Base-by-base conservation (phyloP, 2,113 vertebrate species). In the Hystrix cristata region DNA sequence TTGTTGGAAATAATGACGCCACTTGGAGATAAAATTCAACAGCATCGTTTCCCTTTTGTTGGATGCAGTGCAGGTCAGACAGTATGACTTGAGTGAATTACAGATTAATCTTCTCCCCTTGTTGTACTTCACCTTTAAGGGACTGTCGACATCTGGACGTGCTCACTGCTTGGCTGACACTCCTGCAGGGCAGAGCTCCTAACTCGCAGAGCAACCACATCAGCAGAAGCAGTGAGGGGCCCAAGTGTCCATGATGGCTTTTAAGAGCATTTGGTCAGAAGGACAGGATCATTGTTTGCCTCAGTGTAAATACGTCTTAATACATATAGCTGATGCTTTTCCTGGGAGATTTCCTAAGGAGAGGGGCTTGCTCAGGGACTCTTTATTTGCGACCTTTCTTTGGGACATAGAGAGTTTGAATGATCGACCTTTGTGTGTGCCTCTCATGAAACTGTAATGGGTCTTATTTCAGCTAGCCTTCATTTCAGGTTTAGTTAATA, bases 41-140 rank as follows among this genome's bases (percentile, higher is more conserved):
- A 81, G 60, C 81, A 80, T 92, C 72, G 93, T 97, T 96, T 96
- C 95, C 95, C 96, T 95, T 93, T 53, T 84, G 80, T 95, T 97
- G 92, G 91, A 93, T 88, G 96, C 43, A 72, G 81, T 31, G 3
- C 80, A 55, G 78, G 95, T 96, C 97, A 6, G 64, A 0, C 14
- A 78, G 91, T 60, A 64, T 11, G 7, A 92, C 93, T 86, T 78
- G 46, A 62, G 55, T 84, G 51, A n/a, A 0, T 7, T 72, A 57
- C 82, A 91, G 94, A 87, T 81, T 60, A 65, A 90, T 46, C 62
- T 97, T 67, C 34, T 65, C 29, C 14, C 21, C 81, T n/a, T 8
- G 74, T 81, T 71, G 60, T 51, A 65, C 1, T 87, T 95, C 79
- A 97, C 38, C 71, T 96, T 74, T 84, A 89, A 96, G 97, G 89